Evolutionary conservation across 2,113 vertebrate genomes (phyloP).

Genomic region (Ochotona curzoniae): DNA sequence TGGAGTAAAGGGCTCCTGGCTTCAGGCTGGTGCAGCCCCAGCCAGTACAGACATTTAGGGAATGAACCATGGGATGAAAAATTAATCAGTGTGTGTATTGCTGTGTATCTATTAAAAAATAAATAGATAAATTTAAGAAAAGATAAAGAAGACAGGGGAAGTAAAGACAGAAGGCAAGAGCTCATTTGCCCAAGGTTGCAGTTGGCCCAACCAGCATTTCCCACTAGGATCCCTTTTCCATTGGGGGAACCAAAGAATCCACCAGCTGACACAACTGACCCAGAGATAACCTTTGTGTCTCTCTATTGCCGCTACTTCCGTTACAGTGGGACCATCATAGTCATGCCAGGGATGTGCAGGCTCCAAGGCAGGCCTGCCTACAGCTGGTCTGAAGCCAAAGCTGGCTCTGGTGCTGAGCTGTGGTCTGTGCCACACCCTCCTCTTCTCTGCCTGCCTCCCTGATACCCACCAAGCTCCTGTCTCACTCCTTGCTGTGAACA

Average conservation of each 20-base stretch:
- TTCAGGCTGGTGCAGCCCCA: too few species aligned
- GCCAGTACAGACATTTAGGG: too few species aligned
- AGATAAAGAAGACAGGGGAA: background rate
- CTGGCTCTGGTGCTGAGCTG: background rate
- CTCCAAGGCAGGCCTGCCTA: background rate
- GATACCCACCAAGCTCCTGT: background rate
- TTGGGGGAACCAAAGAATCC: background rate
- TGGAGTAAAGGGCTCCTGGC: too few species aligned
- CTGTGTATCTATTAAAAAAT: too few species aligned
- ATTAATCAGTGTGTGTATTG: too few species aligned
- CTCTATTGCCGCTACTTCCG: background rate
- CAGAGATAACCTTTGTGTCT: background rate
- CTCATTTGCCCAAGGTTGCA: background rate
- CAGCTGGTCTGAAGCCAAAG: background rate
- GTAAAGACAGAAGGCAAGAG: background rate
- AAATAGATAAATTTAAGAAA: too few species aligned
- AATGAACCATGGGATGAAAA: too few species aligned
- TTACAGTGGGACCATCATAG: background rate
- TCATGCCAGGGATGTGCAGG: accelerated
- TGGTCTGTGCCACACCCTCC: background rate
- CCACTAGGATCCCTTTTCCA: background rate
- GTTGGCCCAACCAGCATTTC: accelerated
- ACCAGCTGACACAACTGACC: background rate
- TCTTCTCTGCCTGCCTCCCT: too few species aligned
- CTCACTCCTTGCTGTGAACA: background rate